Percentiles rank a stretch among this genome's conserved stretches.
These are phyloP conservation scores for Serinus canaria DNA, from an alignment of 2,113 vertebrate species.

Conservation along the genomic window DNA sequence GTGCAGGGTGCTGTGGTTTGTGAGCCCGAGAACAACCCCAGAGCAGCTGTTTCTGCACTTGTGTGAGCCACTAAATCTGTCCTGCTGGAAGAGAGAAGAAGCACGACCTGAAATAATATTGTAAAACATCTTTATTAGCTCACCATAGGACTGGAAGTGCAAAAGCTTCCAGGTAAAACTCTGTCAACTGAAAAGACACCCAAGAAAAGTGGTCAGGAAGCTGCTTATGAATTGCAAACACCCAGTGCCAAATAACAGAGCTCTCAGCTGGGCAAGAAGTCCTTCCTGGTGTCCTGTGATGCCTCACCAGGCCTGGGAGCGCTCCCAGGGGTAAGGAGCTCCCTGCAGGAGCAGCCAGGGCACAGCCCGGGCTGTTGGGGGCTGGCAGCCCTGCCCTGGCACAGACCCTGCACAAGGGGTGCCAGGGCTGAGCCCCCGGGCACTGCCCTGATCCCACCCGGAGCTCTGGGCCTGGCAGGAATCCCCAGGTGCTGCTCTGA, in stretches of 20 bases:
- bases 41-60: not conserved
- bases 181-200: not conserved
- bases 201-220: not conserved
- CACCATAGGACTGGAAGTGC: not conserved
- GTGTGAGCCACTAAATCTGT: not conserved
- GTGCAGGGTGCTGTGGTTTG: not conserved
- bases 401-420: not conserved
- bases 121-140: conserved; percentile 44
- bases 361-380: too few relatives aligned
- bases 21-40: rapidly evolving
- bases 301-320: not conserved
- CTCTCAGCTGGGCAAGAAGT: not conserved
- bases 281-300: not conserved
- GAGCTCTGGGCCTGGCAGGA: not conserved
- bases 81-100: not conserved
- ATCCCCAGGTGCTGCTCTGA: rapidly evolving
- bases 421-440: not conserved
- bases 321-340: not conserved
- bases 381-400: not conserved
- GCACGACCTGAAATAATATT: not conserved
- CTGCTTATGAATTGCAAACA: not conserved
- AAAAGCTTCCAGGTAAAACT: conserved; percentile 31
- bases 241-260: not conserved
- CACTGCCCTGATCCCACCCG: not conserved
- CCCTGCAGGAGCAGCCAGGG: not conserved